Base-by-base conservation (phyloP, 2,113 vertebrate genomes). In the Chionodraco myersi region DNA sequence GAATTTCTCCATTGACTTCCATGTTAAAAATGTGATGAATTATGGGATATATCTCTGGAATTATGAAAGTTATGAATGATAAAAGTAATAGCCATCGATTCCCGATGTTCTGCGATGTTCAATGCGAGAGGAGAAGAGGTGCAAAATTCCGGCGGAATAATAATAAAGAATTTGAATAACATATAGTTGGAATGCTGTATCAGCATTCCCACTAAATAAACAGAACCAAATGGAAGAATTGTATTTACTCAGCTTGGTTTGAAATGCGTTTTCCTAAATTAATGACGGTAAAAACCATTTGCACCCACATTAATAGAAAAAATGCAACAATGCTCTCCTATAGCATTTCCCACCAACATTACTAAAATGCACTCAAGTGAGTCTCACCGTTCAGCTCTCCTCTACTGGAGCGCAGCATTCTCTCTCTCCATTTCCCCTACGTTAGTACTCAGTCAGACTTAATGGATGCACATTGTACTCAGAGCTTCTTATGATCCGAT, bases 401-500 rank as follows among this genome's bases (percentile, higher is more conserved):
- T 76, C 63, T 59, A 70, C 77, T 14, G 75, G 62, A 73, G 64
- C 4, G 2, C 76, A 45, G 41, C 69, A 18, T 72, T 84, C 78
- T 82, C 11, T 72, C 75, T 21, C 56, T 75, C 57, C 65, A 56
- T 69, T 76, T 69, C 72, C 67, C 70, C 75, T 16, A 6, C 7
- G 2, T 68, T 72, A 30, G 51, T 10, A 56, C 53, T 77, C 74
- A 80, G 68, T 36, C 16, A 0, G 11, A 51, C 61, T 59, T 74
- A 86, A 85, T 85, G 81, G 83, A 79, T 78, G 61, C 51, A 67
- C 52, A 64, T 49, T 63, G 74, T 62, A 63, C 86, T 75, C 16
- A 51, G 61, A 77, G 60, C 77, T 77, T 79, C 76, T 48, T 76
- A 74, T 75, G 75, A 86, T 86, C 79, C 59, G 45, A 74, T 83